phyloP scores from a whole-genome alignment of 53 echinoderm and acorn worm genomes.

The Zoroaster sp. region DNA sequence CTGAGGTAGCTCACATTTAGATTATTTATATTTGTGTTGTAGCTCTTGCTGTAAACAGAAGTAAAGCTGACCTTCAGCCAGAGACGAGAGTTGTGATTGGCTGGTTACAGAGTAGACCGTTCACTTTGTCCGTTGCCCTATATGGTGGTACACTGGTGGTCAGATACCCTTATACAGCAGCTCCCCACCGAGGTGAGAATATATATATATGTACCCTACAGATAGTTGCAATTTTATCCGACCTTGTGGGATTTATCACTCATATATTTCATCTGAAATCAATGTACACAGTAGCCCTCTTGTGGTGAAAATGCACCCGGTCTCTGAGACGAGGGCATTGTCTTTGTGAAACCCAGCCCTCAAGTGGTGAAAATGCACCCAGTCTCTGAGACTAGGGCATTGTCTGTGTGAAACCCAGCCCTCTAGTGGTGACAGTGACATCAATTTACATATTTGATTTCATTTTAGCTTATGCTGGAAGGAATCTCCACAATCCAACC shows the following conservation, averaged over 20 bases:
- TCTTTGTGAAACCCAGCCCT: not conserved
- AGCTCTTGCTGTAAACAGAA: slow-evolving; percentile 49
- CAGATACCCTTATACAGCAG: slow-evolving; percentile 74
- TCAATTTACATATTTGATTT: no score
- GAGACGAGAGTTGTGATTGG: slow-evolving; percentile 73
- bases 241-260: no score
- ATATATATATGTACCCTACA: not conserved
- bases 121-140: slow-evolving; percentile 76
- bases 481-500: slow-evolving; percentile 44
- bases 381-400: not conserved
- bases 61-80: slow-evolving; percentile 47
- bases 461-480: slow-evolving; percentile 2
- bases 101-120: slow-evolving; percentile 76
- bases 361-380: not conserved
- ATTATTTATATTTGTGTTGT: not conserved
- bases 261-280: no score
- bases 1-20: no score
- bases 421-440: not conserved
- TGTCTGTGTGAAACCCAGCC: not conserved
- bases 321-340: no score
- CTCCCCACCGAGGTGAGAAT: not conserved
- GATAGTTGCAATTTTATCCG: no score
- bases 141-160: slow-evolving; percentile 75
- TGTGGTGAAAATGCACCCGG: no score
- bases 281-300: no score